Evolutionary conservation across 2,888 invertebrate species (phyloP).

Genomic region (Drosophila hawaiiensis): DNA sequence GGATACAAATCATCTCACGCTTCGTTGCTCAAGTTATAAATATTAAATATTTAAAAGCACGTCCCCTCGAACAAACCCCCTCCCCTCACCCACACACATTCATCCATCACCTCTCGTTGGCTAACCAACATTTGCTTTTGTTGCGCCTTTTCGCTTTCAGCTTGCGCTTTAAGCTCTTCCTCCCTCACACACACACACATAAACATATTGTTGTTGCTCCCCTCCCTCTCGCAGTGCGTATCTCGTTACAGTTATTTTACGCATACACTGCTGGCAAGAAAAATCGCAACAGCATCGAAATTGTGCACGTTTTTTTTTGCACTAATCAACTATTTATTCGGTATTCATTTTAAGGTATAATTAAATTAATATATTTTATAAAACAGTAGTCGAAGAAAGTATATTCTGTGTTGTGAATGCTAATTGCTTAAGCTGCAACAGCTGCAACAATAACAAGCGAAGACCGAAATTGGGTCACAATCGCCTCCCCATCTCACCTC

Average conservation of each 20-base stretch:
- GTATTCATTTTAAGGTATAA: background rate
- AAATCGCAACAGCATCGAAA: slow-evolving; percentile 40
- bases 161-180: slow-evolving; percentile 58
- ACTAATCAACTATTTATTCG: background rate
- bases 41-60: slow-evolving; percentile 77
- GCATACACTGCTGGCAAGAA: slow-evolving; percentile 66
- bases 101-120: slow-evolving; percentile 43
- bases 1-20: slow-evolving; percentile 79
- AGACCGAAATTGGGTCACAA: slow-evolving; percentile 68
- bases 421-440: slow-evolving; percentile 47
- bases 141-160: slow-evolving; percentile 71
- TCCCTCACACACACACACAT: background rate
- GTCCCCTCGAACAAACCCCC: slow-evolving; percentile 14
- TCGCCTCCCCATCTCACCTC: slow-evolving; percentile 18
- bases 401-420: slow-evolving; percentile 32
- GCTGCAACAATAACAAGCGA: slow-evolving; percentile 37
- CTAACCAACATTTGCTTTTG: slow-evolving; percentile 52
- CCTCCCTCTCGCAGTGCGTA: slow-evolving; percentile 32
- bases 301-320: background rate
- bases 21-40: slow-evolving; percentile 78
- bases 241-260: slow-evolving; percentile 74
- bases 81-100: slow-evolving; percentile 20
- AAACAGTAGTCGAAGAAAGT: background rate
- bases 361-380: background rate
- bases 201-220: slow-evolving; percentile 5